A percentile compares a stretch with the other conserved stretches of the same genome.
phyloP scores from a whole-genome alignment of 1,140 invertebrate genomes.

The Meloidogyne hapla region DNA sequence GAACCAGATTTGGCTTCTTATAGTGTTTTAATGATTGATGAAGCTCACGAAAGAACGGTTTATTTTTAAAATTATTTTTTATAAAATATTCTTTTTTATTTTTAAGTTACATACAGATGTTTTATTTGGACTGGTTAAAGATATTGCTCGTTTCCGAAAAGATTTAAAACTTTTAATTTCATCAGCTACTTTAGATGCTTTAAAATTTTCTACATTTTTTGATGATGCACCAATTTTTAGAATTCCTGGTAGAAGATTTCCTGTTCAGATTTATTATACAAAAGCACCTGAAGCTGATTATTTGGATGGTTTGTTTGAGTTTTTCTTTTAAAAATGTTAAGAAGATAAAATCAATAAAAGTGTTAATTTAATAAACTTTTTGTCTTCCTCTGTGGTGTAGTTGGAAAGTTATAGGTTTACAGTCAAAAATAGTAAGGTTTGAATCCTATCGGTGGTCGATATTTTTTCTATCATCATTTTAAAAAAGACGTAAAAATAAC shows the following conservation, averaged over 20 bases:
- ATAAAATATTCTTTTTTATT: constrained; percentile 68
- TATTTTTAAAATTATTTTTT: constrained; percentile 78
- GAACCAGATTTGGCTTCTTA: constrained; percentile 91
- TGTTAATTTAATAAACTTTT: no score
- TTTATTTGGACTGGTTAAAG: constrained; percentile 95
- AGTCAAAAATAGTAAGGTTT: constrained; percentile 81
- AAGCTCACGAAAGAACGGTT: constrained; percentile 93
- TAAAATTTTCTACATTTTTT: constrained; percentile 93
- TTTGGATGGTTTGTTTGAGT: constrained; percentile 18
- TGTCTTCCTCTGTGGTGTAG: background rate
- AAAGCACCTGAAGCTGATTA: constrained; percentile 89
- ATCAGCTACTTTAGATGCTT: constrained; percentile 92
- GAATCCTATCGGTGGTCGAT: constrained; percentile 61
- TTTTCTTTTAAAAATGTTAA: background rate
- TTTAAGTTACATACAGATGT: constrained; percentile 80
- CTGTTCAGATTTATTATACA: constrained; percentile 95
- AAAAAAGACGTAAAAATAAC: no score
- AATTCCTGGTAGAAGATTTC: constrained; percentile 82
- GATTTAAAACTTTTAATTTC: constrained; percentile 95
- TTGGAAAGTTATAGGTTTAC: constrained; percentile 56
- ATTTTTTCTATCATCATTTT: constrained; percentile 15
- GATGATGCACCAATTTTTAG: constrained; percentile 96
- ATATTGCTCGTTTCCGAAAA: constrained; percentile 87
- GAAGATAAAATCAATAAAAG: background rate
- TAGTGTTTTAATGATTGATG: constrained; percentile 98